phyloP scores from a whole-genome alignment of 2,113 vertebrate genomes.

The Petrocephalus zakoni region DNA sequence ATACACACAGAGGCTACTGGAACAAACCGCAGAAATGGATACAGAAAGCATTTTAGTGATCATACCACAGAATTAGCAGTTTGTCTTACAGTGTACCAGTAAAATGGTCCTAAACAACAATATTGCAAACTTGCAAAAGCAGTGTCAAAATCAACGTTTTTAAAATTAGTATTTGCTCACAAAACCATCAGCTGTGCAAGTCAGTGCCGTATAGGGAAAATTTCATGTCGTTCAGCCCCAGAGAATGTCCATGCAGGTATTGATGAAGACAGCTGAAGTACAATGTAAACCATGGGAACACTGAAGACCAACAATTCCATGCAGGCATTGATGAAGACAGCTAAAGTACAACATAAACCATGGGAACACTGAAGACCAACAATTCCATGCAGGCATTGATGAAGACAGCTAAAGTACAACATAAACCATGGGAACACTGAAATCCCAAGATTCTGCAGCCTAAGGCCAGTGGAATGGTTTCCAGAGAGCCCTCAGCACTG shows the following conservation, averaged over 20 bases:
- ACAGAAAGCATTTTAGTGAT: conserved; percentile 44
- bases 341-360: neutral
- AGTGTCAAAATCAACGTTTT: conserved; percentile 1
- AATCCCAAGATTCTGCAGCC: neutral
- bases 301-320: neutral
- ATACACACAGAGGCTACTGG: neutral
- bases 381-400: neutral
- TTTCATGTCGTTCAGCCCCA: neutral
- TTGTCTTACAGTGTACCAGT: conserved; percentile 36
- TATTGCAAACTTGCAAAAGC: neutral
- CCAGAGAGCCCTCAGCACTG: conserved; percentile 1
- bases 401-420: neutral
- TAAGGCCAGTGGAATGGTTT: conserved; percentile 16
- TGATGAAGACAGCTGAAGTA: neutral
- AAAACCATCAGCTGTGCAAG: conserved; percentile 32
- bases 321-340: neutral
- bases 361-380: neutral
- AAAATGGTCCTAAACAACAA: conserved; percentile 26
- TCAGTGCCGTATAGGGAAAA: conserved; percentile 36
- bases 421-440: neutral
- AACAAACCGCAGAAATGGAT: conserved; percentile 38
- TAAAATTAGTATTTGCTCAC: conserved; percentile 22
- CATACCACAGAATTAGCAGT: conserved; percentile 25
- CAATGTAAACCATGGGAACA: neutral
- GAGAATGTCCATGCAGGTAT: neutral